Conservation (phyloP, 92 coral and sea anemone genomes). For the Montipora capitata region DNA sequence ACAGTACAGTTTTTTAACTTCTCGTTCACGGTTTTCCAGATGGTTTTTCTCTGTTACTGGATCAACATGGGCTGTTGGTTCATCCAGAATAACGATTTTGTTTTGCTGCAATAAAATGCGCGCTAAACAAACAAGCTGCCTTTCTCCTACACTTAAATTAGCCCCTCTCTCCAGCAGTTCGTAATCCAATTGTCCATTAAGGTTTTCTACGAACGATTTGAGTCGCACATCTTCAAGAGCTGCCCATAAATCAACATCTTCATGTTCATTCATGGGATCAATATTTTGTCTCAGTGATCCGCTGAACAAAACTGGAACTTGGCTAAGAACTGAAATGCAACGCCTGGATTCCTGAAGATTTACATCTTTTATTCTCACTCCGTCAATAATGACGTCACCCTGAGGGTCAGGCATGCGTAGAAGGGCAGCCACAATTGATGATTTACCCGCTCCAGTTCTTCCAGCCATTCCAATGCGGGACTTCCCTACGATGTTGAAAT, state of each 20-base stretch:
- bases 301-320: background rate
- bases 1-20: conserved; percentile 5
- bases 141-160: background rate
- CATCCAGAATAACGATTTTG: background rate
- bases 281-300: background rate
- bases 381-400: background rate
- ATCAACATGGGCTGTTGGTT: conserved; percentile 4
- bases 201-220: background rate
- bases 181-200: background rate
- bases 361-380: background rate
- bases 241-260: background rate
- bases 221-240: conserved; percentile 5
- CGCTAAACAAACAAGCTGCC: background rate
- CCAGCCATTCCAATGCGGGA: background rate
- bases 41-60: conserved; percentile 1
- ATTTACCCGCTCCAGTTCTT: conserved; percentile 1
- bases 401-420: conserved; percentile 15
- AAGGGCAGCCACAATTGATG: background rate
- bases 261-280: background rate
- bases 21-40: conserved; percentile 1
- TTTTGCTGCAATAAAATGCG: background rate
- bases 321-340: background rate
- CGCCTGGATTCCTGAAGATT: background rate
- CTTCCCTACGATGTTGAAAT: background rate
- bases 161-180: background rate